phyloP scores from a whole-genome alignment of 2,113 vertebrate species.

The Arothron firmamentum region DNA sequence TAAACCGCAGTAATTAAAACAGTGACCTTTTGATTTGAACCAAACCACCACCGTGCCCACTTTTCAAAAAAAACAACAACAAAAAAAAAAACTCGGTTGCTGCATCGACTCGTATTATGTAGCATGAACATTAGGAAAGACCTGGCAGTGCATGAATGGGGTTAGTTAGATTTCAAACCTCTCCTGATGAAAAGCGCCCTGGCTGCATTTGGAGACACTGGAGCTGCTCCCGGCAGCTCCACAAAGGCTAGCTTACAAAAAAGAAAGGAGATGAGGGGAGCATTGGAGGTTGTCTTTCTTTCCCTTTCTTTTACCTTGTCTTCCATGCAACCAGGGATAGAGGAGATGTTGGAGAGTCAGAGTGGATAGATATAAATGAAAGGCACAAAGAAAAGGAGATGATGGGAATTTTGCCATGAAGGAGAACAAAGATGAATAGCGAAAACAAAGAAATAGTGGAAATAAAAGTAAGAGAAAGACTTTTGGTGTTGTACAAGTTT shows the following conservation, averaged over 20 bases:
- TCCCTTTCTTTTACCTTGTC: slow-evolving; percentile 54
- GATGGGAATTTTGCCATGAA: slow-evolving; percentile 8
- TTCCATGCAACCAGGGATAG: slow-evolving; percentile 43
- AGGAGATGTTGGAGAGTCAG: slow-evolving; percentile 31
- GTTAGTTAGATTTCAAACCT: slow-evolving; percentile 79
- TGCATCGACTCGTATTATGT: slow-evolving; percentile 65
- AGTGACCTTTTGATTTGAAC: slow-evolving; percentile 45
- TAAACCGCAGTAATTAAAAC: slow-evolving; percentile 32
- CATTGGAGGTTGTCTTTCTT: slow-evolving; percentile 42
- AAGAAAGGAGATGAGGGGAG: slow-evolving; percentile 59
- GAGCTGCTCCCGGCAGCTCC: slow-evolving; percentile 67
- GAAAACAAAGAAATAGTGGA: background rate
- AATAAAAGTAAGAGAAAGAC: background rate
- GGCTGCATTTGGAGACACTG: slow-evolving; percentile 68
- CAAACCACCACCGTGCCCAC: slow-evolving; percentile 35
- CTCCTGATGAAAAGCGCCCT: slow-evolving; percentile 75
- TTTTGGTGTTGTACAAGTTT: background rate
- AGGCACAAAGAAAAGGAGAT: slow-evolving; percentile 21
- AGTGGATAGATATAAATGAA: slow-evolving; percentile 28
- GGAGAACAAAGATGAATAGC: slow-evolving; percentile 11
- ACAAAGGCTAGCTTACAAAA: slow-evolving; percentile 76
- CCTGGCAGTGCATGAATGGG: slow-evolving; percentile 77
- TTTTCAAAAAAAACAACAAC: slow-evolving; percentile 67
- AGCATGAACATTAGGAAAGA: slow-evolving; percentile 63
- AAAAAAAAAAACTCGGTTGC: slow-evolving; percentile 67